These are phyloP conservation scores for Drosophila fungiperda DNA, from an alignment of 2,888 invertebrate genomes.

Conservation along the genomic window DNA sequence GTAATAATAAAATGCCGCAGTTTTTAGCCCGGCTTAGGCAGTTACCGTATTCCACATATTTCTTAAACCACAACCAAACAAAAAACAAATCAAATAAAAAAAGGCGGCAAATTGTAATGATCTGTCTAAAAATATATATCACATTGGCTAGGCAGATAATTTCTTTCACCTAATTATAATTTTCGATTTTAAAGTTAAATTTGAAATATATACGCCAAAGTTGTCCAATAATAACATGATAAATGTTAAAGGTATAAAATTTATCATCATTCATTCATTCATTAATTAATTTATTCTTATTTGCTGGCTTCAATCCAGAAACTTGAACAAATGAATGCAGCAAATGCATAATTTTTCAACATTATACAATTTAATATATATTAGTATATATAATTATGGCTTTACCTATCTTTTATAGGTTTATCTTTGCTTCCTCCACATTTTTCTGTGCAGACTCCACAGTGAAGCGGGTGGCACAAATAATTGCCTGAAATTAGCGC, in stretches of 20 bases:
- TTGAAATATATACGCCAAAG: not conserved
- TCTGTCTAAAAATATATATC: not conserved
- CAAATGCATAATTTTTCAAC: not conserved
- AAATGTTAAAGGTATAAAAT: not conserved
- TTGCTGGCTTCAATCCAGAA: not conserved
- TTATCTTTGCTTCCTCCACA: not conserved
- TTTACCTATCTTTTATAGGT: not conserved
- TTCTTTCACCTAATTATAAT: not conserved
- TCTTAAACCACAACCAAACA: too few species aligned
- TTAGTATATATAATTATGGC: not conserved
- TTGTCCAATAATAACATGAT: not conserved
- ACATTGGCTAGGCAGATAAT: not conserved
- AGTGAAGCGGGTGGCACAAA: conserved; percentile 65
- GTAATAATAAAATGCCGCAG: not conserved
- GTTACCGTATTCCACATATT: not conserved
- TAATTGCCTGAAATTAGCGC: conserved; percentile 80
- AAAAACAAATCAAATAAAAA: too few species aligned
- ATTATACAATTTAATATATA: conserved; percentile 1
- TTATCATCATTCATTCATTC: not conserved
- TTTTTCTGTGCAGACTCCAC: conserved; percentile 15
- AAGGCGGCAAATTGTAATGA: too few species aligned
- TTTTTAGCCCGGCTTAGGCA: not conserved
- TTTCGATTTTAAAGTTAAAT: not conserved
- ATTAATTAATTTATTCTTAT: not conserved
- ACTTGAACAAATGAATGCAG: not conserved